A percentile compares a stretch with the other conserved stretches of the same genome.
These are phyloP conservation scores for Erythrocercus mccallii DNA, from an alignment of 2,113 vertebrate species.

Conservation along the genomic window DNA sequence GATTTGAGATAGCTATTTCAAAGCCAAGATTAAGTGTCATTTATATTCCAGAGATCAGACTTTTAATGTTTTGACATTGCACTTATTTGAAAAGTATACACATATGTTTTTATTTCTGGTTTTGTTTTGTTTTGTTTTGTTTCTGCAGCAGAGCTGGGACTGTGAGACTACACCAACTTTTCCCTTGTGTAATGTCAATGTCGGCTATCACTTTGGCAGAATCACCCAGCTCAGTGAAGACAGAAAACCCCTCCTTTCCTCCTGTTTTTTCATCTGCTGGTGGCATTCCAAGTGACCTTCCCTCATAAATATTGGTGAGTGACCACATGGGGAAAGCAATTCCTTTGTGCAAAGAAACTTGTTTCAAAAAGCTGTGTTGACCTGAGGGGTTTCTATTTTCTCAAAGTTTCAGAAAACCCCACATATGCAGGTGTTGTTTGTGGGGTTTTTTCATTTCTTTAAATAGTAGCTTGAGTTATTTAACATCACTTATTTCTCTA, in stretches of 20 bases:
- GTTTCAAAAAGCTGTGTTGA: slow-evolving; percentile 11
- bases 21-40: slow-evolving; percentile 56
- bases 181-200: slow-evolving; percentile 71
- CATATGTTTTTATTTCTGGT: slow-evolving; percentile 1
- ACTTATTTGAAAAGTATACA: slow-evolving; percentile 4
- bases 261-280: slow-evolving; percentile 38
- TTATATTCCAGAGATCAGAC: slow-evolving; percentile 54
- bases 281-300: slow-evolving; percentile 75
- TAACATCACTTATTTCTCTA: neutral
- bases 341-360: slow-evolving; percentile 9
- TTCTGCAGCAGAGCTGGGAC: slow-evolving; percentile 56
- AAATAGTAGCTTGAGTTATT: neutral
- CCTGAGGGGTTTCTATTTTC: neutral
- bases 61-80: slow-evolving; percentile 55
- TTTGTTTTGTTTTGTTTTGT: slow-evolving; percentile 41
- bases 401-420: neutral
- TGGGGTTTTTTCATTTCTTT: neutral
- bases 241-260: slow-evolving; percentile 44
- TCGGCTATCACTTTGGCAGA: slow-evolving; percentile 66
- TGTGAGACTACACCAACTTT: slow-evolving; percentile 50
- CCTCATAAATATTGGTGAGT: slow-evolving; percentile 68
- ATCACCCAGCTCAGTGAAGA: slow-evolving; percentile 67
- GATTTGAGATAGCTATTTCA: slow-evolving; percentile 55
- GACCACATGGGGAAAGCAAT: slow-evolving; percentile 44
- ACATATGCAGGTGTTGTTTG: neutral